Percentiles rank a stretch among this genome's conserved stretches.
phyloP scores from a whole-genome alignment of 2,797 vertebrate species.

The Bradypodion pumilum region DNA sequence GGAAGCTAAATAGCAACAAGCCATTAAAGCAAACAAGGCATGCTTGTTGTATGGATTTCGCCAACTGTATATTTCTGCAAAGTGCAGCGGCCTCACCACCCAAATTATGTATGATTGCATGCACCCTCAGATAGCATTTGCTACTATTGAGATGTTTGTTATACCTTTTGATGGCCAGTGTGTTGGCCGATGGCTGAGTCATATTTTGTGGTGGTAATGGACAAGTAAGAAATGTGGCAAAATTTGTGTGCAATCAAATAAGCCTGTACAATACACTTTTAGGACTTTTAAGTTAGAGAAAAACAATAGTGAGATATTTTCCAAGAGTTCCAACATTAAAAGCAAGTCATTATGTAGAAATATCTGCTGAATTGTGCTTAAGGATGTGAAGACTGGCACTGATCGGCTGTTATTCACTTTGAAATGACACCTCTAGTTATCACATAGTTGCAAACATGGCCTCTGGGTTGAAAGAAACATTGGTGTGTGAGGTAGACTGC shows the following conservation, averaged over 20 bases:
- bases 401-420: neutral
- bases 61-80: neutral
- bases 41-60: no score
- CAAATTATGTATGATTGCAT: neutral
- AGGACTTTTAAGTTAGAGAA: neutral
- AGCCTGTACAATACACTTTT: no score
- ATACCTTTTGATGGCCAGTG: neutral
- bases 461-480: neutral
- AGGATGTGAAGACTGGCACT: neutral
- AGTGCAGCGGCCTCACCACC: neutral
- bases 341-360: neutral
- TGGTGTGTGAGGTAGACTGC: neutral
- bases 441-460: no score
- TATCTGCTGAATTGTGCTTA: neutral
- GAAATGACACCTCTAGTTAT: neutral
- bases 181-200: neutral
- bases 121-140: neutral
- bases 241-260: neutral
- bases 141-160: neutral
- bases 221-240: neutral
- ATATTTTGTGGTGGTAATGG: neutral
- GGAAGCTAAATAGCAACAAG: no score
- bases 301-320: neutral
- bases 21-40: no score
- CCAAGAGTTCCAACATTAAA: neutral